Evolutionary conservation across 2,888 invertebrate species (phyloP).

Genomic region (Panzeria rudis): DNA sequence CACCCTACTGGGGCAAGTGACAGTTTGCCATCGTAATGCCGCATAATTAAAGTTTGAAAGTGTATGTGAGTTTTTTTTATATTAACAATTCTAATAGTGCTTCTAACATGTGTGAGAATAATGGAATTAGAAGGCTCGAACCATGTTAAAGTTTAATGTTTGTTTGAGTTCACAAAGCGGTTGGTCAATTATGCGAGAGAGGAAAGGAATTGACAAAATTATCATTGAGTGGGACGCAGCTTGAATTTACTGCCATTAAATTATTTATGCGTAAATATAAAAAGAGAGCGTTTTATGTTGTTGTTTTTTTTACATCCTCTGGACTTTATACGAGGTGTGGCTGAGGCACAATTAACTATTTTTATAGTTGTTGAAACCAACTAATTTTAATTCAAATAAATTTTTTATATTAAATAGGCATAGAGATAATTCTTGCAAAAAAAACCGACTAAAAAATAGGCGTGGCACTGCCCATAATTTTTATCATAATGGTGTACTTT

Average conservation of each 20-base stretch:
- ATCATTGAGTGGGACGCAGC: conserved; percentile 58
- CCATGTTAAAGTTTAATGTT: conserved; percentile 28
- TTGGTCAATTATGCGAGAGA: conserved; percentile 29
- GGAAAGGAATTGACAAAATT: conserved; percentile 18
- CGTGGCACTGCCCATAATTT: no score
- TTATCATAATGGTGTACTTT: no score
- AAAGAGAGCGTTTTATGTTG: conserved; percentile 24
- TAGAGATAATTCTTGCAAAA: no score
- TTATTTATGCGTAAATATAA: conserved; percentile 40
- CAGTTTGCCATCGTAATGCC: conserved; percentile 71
- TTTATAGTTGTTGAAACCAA: neutral
- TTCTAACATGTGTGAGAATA: conserved; percentile 51
- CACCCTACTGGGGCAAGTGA: conserved; percentile 73
- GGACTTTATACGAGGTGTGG: conserved; percentile 4
- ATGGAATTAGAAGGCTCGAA: conserved; percentile 38
- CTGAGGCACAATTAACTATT: neutral
- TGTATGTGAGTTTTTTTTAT: neutral
- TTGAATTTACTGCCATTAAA: conserved; percentile 29
- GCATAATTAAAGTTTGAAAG: conserved; percentile 64
- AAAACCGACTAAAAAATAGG: no score
- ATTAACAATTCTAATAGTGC: neutral
- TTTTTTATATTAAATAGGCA: no score
- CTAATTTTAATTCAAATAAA: no score
- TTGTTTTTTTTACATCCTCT: neutral
- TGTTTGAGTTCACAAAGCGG: conserved; percentile 19